These are phyloP conservation scores for Melieria crassipennis DNA, from an alignment of 2,888 invertebrate species.

Conservation along the genomic window DNA sequence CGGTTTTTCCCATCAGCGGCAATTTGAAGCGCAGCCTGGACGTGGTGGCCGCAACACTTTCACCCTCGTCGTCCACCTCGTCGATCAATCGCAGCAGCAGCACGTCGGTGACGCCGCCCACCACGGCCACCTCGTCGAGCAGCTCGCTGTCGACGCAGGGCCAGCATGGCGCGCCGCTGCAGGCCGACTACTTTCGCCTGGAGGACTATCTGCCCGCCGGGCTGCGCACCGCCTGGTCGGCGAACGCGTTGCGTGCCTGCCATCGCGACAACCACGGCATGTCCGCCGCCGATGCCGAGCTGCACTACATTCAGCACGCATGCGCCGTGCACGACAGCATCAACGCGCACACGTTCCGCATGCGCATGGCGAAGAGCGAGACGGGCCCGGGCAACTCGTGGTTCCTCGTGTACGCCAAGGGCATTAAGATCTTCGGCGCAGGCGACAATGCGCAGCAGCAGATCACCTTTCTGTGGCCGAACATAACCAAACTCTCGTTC, in stretches of 20 bases:
- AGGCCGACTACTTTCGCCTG: conserved; percentile 75
- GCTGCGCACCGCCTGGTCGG: conserved; percentile 69
- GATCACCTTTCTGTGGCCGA: conserved; percentile 92
- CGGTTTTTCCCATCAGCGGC: conserved; percentile 39
- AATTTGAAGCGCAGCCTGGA: conserved; percentile 44
- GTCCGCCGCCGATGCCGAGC: conserved; percentile 82
- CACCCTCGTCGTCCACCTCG: conserved; percentile 49
- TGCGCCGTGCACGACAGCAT: conserved; percentile 84
- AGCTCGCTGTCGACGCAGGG: conserved; percentile 6
- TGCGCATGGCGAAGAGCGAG: conserved; percentile 81
- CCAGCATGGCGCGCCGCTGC: neutral
- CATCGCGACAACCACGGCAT: conserved; percentile 86
- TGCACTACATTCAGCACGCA: conserved; percentile 89
- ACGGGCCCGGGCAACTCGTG: conserved; percentile 82
- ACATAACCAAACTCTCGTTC: conserved; percentile 93
- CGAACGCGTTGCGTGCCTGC: conserved; percentile 73
- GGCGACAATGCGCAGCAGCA: conserved; percentile 62
- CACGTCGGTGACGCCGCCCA: conserved; percentile 40
- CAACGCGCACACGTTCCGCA: conserved; percentile 88
- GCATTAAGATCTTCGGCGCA: conserved; percentile 83
- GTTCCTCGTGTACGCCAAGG: conserved; percentile 91
- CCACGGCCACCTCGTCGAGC: conserved; percentile 36
- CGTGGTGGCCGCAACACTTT: conserved; percentile 43
- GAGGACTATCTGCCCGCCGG: conserved; percentile 85
- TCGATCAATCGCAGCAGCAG: conserved; percentile 44